Base-by-base conservation (phyloP, 2,113 vertebrate species). In the Melanerpes formicivorus region DNA sequence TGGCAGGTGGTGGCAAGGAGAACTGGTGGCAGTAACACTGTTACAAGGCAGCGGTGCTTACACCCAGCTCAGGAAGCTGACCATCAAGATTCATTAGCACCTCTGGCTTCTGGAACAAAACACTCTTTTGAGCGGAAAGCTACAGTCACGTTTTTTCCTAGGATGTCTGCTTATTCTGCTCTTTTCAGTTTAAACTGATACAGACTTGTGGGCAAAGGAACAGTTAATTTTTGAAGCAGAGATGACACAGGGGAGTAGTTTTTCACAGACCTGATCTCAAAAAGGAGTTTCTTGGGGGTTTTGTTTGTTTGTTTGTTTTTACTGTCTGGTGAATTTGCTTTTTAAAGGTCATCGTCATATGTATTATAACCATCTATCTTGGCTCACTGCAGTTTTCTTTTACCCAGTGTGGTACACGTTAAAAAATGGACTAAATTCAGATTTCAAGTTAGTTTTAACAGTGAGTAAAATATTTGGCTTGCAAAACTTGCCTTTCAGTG, bases 371-470 rank as follows among this genome's bases (percentile, higher is more conserved):
- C 5, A 66, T 73, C 83, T 91, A 46, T 64, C 29, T 75, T 62
- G 55, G 48, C 70, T 92, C 42, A 37, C 23, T 77, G 14, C 66
- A 82, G 69, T 30, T 88, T 65, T 85, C 46, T 62, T 54, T 85
- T 26, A 67, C 11, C 10, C 59, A 46, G 16, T 8, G 21, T 22
- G 27, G 91, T 18, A 32, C 5, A 54, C 37, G 55, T 88, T 16
- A 5, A 79, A 93, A 94, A 93, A 69, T 27, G 9, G 30, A 73
- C 60, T 87, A 50, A 84, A 88, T 84, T 89, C 65, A 85, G 29
- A 60, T 84, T 93, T 85, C 67, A 82, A 27, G 40, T 83, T 93
- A 78, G 90, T 84, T 90, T 90, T 80, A 94, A 72, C 54, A 76
- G 62, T 65, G 73, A 90, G 37, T 76, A 60, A 82, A 93, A 95